Evolutionary conservation across 1,140 invertebrate genomes (phyloP).

Genomic region (Philopotamus ludificatus): DNA sequence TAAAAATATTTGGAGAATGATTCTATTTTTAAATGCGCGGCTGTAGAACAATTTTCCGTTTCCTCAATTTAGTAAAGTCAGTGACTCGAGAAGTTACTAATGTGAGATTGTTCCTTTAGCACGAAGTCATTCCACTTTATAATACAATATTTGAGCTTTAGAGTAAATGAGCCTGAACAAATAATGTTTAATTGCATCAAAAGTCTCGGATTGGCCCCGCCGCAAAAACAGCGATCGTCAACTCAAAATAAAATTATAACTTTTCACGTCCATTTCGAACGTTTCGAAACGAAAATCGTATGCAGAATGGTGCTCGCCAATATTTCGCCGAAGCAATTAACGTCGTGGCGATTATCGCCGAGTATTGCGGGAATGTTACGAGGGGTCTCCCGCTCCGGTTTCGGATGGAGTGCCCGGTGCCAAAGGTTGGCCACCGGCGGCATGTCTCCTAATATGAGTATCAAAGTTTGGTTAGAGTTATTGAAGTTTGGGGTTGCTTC

Average conservation of each 20-base stretch:
- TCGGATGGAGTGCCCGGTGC: neutral
- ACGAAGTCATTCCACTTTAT: conserved; percentile 13
- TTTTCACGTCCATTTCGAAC: too few species aligned
- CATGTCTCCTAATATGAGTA: conserved; percentile 34
- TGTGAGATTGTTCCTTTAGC: neutral
- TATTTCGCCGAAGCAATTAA: too few species aligned
- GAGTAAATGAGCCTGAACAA: conserved; percentile 37
- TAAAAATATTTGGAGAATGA: too few species aligned
- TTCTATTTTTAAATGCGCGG: too few species aligned
- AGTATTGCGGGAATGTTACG: too few species aligned
- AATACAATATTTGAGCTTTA: conserved; percentile 33
- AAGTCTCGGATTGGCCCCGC: conserved; percentile 17
- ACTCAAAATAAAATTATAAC: too few species aligned
- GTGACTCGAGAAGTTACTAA: neutral
- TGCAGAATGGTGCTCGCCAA: too few species aligned
- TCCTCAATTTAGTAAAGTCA: too few species aligned
- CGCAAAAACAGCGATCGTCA: neutral
- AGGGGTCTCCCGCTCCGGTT: too few species aligned
- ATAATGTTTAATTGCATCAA: conserved; percentile 41
- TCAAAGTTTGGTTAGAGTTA: conserved; percentile 40
- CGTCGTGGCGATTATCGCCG: too few species aligned
- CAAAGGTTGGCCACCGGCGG: neutral
- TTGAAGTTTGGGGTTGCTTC: conserved; percentile 40
- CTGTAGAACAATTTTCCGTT: too few species aligned
- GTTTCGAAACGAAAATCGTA: too few species aligned